Evolutionary conservation across 1,140 invertebrate genomes (phyloP).

Genomic region (Rhizoglyphus robini): DNA sequence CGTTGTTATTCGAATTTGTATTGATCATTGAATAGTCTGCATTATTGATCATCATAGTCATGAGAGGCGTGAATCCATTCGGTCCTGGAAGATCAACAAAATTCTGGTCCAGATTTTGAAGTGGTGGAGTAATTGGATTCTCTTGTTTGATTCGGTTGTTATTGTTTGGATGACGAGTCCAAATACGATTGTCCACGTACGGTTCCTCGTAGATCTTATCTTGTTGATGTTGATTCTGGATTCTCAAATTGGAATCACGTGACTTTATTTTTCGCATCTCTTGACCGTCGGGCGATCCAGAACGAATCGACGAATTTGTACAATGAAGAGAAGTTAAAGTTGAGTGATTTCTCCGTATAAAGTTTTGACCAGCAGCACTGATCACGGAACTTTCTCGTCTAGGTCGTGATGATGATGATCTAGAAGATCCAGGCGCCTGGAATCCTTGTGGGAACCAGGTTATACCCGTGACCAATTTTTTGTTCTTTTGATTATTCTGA

Average conservation of each 20-base stretch:
- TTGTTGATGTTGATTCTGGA: not conserved
- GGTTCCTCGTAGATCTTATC: slow-evolving; percentile 48
- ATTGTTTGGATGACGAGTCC: slow-evolving; percentile 79
- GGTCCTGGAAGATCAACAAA: slow-evolving; percentile 63
- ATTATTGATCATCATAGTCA: slow-evolving; percentile 86
- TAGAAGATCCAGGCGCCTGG: too few species aligned
- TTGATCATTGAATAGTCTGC: not conserved
- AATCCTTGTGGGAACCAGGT: too few species aligned
- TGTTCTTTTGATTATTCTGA: too few species aligned
- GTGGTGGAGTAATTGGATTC: slow-evolving; percentile 46
- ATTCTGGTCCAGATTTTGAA: not conserved
- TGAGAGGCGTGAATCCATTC: slow-evolving; percentile 80
- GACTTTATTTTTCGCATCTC: slow-evolving; percentile 31
- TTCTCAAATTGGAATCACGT: not conserved
- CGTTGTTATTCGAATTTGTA: not conserved
- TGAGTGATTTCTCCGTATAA: too few species aligned
- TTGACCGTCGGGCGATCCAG: slow-evolving; percentile 32
- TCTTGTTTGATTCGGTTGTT: slow-evolving; percentile 33
- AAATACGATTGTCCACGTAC: slow-evolving; percentile 65
- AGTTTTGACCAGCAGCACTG: too few species aligned
- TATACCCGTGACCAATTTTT: too few species aligned
- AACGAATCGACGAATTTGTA: slow-evolving; percentile 14
- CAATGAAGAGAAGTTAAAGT: too few species aligned
- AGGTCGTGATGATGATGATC: too few species aligned
- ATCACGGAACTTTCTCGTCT: too few species aligned